Conservation (phyloP, 2,113 vertebrate species). For the Sminthopsis crassicaudata region DNA sequence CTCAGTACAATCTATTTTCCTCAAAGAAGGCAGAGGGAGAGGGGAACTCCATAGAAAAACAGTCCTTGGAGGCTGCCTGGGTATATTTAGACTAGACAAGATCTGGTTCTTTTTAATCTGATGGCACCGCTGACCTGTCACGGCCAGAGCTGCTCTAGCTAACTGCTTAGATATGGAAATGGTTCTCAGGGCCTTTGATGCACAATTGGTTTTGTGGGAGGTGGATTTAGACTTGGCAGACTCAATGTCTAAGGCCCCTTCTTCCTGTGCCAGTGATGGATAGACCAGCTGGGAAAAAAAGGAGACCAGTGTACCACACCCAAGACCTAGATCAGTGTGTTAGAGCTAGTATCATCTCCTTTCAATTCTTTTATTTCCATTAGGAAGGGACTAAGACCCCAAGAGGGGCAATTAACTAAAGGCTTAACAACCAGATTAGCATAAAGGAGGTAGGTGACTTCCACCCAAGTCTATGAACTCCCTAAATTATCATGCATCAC, state of each 20-base stretch:
- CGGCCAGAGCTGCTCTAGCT: conserved; percentile 66
- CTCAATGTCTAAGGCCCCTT: background rate
- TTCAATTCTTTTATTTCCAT: background rate
- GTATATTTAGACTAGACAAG: conserved; percentile 64
- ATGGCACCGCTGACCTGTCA: conserved; percentile 5
- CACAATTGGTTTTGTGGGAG: background rate
- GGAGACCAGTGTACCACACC: background rate
- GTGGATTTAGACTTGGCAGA: background rate
- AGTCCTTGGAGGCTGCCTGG: conserved; percentile 10
- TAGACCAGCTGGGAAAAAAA: background rate
- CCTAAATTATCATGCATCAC: background rate
- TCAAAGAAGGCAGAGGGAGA: background rate
- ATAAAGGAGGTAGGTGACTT: background rate
- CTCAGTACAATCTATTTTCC: background rate
- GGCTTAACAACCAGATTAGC: background rate
- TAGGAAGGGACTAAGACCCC: background rate
- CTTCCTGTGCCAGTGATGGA: background rate
- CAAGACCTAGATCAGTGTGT: background rate
- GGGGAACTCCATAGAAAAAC: background rate
- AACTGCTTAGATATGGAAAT: conserved; percentile 27
- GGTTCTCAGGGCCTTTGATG: background rate
- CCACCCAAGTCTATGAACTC: background rate
- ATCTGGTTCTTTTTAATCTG: conserved; percentile 56
- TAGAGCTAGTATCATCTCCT: background rate
- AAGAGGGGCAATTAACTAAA: background rate